Evolutionary conservation across 1,140 invertebrate genomes (phyloP).

Genomic region (Polypedilum pembai): DNA sequence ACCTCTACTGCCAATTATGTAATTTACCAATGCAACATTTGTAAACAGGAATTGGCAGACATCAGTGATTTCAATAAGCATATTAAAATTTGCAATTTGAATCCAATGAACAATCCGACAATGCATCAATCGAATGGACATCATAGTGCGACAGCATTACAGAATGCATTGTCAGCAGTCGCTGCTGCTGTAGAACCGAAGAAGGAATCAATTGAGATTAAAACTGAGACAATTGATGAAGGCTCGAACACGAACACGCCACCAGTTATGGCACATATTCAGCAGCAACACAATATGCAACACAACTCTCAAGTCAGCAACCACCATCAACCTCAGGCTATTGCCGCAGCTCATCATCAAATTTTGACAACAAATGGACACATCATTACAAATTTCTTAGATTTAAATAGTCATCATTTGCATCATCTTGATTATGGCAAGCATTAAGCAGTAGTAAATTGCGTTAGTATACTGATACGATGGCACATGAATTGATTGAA

Average conservation of each 20-base stretch:
- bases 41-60: constrained; percentile 14
- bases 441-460: constrained; percentile 15
- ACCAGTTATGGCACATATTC: constrained; percentile 16
- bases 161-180: background rate
- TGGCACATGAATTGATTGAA: constrained; percentile 10
- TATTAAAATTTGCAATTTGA: constrained; percentile 19
- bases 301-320: constrained; percentile 22
- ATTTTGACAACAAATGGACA: constrained; percentile 27
- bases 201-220: constrained; percentile 22
- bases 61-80: constrained; percentile 21
- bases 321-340: constrained; percentile 25
- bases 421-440: constrained; percentile 28
- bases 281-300: background rate
- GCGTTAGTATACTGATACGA: background rate
- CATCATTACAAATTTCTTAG: constrained; percentile 27
- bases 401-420: constrained; percentile 26
- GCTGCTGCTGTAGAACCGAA: constrained; percentile 10
- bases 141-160: background rate
- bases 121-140: background rate
- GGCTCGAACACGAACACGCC: constrained; percentile 15
- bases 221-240: constrained; percentile 19
- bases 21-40: constrained; percentile 21
- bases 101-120: constrained; percentile 23
- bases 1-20: constrained; percentile 25
- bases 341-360: constrained; percentile 27